Conservation (phyloP, 2,888 invertebrate genomes). For the Thalpophila matura region DNA sequence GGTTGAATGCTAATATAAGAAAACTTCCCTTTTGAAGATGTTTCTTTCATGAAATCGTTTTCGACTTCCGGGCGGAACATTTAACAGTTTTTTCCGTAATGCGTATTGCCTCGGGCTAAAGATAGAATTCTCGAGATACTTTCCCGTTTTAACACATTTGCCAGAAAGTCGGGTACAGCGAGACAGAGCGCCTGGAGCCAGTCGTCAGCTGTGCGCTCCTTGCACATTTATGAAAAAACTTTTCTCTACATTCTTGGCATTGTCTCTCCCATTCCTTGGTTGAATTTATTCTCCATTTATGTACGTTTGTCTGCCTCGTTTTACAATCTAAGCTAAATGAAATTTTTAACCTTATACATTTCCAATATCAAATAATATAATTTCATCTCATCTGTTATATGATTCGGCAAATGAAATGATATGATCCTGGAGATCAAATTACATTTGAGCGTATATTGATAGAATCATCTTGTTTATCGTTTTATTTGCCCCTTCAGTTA, state of each 20-base stretch:
- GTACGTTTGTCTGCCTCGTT: slow-evolving; percentile 35
- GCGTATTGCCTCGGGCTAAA: slow-evolving; percentile 78
- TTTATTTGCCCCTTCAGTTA: slow-evolving; percentile 23
- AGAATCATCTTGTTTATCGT: slow-evolving; percentile 27
- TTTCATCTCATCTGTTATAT: slow-evolving; percentile 15
- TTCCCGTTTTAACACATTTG: slow-evolving; percentile 87
- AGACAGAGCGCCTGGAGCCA: slow-evolving; percentile 81
- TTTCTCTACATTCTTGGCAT: slow-evolving; percentile 84
- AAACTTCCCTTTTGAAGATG: slow-evolving; percentile 44
- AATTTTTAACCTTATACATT: slow-evolving; percentile 11
- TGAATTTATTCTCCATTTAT: slow-evolving; percentile 62
- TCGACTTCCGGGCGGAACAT: slow-evolving; percentile 58
- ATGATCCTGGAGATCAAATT: slow-evolving; percentile 30
- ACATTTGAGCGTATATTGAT: slow-evolving; percentile 23
- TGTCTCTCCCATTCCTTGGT: slow-evolving; percentile 75
- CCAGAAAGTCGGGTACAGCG: slow-evolving; percentile 80
- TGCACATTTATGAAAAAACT: slow-evolving; percentile 90
- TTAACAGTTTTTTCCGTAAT: slow-evolving; percentile 70
- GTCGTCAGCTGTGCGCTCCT: slow-evolving; percentile 86
- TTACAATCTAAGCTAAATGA: slow-evolving; percentile 26
- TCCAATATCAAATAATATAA: slow-evolving; percentile 17
- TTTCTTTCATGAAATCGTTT: slow-evolving; percentile 45
- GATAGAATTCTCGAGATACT: slow-evolving; percentile 85
- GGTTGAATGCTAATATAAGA: slow-evolving; percentile 20
- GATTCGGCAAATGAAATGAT: slow-evolving; percentile 36